A percentile compares a stretch with the other conserved stretches of the same genome.
phyloP scores from a whole-genome alignment of 2,113 vertebrate species.

The Rhynchomys soricoides region DNA sequence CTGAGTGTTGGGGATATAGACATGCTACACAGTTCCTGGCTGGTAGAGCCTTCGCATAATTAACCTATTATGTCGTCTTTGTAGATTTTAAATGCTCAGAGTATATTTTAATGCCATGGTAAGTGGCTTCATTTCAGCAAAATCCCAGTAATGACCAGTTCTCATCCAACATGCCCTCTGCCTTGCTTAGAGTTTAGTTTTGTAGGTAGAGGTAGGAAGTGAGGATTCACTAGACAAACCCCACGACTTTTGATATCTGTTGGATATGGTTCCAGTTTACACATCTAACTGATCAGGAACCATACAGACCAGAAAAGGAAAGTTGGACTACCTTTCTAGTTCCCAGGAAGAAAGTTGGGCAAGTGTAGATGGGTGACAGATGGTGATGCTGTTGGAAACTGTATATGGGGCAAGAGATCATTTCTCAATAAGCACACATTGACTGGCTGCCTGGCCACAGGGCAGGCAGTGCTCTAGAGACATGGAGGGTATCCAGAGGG shows the following conservation, averaged over 20 bases:
- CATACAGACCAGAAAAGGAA: not conserved
- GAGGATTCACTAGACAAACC: not conserved
- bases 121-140: not conserved
- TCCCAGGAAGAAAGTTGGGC: not conserved
- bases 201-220: not conserved
- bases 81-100: not conserved
- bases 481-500: slow-evolving; percentile 32
- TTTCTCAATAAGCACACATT: not conserved
- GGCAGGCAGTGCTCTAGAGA: not conserved
- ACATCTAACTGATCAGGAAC: not conserved
- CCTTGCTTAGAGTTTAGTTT: not conserved
- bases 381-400: not conserved
- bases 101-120: not conserved
- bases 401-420: not conserved
- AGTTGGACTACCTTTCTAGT: not conserved
- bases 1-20: not conserved
- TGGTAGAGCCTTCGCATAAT: not conserved
- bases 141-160: not conserved
- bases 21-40: not conserved
- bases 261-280: not conserved
- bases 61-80: not conserved
- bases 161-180: not conserved
- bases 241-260: not conserved
- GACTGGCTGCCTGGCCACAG: not conserved
- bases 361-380: not conserved